Evolutionary conservation across 2,888 invertebrate genomes (phyloP).

Genomic region (Psylliodes chrysocephalus): DNA sequence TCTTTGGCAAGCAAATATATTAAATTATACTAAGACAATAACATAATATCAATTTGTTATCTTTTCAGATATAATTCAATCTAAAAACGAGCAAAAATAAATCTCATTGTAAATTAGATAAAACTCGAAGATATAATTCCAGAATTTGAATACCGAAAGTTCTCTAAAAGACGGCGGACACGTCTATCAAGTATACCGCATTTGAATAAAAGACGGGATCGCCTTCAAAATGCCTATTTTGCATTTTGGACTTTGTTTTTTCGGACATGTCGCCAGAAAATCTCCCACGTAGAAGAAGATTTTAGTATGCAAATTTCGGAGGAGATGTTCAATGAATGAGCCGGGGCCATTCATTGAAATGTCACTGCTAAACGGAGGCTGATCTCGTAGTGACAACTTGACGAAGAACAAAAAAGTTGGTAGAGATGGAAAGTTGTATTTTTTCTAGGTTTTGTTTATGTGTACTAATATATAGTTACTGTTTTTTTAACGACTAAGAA

Average conservation of each 20-base stretch:
- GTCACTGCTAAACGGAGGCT: conserved; percentile 48
- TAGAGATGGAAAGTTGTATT: conserved; percentile 25
- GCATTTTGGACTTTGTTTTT: conserved; percentile 53
- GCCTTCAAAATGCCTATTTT: conserved; percentile 52
- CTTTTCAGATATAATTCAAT: conserved; percentile 60
- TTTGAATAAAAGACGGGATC: conserved; percentile 60
- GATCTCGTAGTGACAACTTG: conserved; percentile 55
- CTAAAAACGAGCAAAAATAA: conserved; percentile 56
- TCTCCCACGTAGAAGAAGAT: conserved; percentile 59
- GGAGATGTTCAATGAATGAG: conserved; percentile 47
- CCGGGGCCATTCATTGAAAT: conserved; percentile 53
- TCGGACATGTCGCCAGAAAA: conserved; percentile 54
- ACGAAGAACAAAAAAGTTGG: conserved; percentile 46
- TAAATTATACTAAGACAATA: conserved; percentile 49
- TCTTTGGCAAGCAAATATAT: conserved; percentile 40
- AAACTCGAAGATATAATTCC: conserved; percentile 57
- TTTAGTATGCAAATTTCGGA: conserved; percentile 55
- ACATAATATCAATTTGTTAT: conserved; percentile 62
- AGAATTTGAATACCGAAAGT: conserved; percentile 57
- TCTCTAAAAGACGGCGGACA: conserved; percentile 56
- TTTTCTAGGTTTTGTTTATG: no score
- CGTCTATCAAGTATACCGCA: conserved; percentile 58
- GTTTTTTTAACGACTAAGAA: no score
- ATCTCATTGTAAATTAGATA: conserved; percentile 60
- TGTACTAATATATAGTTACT: no score